A percentile compares a stretch with the other conserved stretches of the same genome.
These are phyloP conservation scores for Hydrocynus forskahlii DNA, from an alignment of 2,797 vertebrate species.

Conservation along the genomic window DNA sequence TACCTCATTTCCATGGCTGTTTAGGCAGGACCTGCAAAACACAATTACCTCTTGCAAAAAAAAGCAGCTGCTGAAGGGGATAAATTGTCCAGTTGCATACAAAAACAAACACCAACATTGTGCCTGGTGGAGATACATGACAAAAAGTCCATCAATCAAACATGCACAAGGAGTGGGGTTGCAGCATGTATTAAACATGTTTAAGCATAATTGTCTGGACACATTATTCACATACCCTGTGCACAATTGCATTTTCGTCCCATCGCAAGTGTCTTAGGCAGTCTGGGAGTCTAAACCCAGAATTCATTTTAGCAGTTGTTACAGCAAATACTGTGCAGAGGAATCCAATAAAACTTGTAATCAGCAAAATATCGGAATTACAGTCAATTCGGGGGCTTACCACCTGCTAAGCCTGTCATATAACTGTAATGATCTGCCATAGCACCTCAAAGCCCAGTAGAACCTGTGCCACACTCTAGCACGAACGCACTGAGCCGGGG, in stretches of 20 bases:
- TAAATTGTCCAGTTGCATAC: slow-evolving; percentile 7
- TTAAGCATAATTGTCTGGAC: background rate
- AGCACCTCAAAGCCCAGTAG: slow-evolving; percentile 60
- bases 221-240: background rate
- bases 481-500: slow-evolving; percentile 50
- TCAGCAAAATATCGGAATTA: slow-evolving; percentile 55
- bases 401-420: slow-evolving; percentile 57
- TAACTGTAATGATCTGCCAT: slow-evolving; percentile 62
- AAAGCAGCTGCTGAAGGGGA: slow-evolving; percentile 20
- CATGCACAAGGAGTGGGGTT: background rate
- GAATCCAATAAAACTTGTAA: slow-evolving; percentile 52
- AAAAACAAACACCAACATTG: background rate
- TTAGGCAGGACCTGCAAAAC: slow-evolving; percentile 54
- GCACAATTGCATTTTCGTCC: background rate
- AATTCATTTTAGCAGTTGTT: slow-evolving; percentile 42
- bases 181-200: background rate
- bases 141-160: slow-evolving; percentile 18
- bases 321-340: slow-evolving; percentile 45
- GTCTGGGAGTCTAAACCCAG: background rate
- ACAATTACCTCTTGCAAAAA: slow-evolving; percentile 54
- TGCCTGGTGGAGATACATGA: background rate
- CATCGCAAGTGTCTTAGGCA: slow-evolving; percentile 5
- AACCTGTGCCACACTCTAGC: slow-evolving; percentile 49
- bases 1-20: slow-evolving; percentile 53
- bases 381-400: slow-evolving; percentile 55